Conservation (phyloP, 2,113 vertebrate species). For the Seriola quinqueradiata region DNA sequence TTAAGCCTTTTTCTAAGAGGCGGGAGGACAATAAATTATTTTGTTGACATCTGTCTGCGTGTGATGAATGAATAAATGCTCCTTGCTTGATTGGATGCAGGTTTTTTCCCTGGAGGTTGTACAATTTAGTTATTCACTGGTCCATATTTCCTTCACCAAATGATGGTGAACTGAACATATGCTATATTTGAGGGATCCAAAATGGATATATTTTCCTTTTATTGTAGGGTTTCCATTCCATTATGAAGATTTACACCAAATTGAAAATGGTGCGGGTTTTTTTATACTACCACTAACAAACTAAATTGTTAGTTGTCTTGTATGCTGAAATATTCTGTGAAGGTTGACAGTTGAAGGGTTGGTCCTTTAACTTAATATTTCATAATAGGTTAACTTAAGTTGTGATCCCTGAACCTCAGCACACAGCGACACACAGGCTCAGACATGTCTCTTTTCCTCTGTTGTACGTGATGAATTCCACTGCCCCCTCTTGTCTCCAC, state of each 20-base stretch:
- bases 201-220: not conserved
- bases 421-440: not conserved
- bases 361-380: not conserved
- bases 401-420: not conserved
- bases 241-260: not conserved
- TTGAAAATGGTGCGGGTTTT: not conserved
- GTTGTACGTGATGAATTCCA: slow-evolving; percentile 68
- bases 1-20: not conserved
- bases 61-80: not conserved
- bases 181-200: not conserved
- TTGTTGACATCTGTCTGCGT: not conserved
- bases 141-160: not conserved
- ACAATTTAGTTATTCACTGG: not conserved
- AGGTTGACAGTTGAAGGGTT: not conserved
- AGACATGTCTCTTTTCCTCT: slow-evolving; percentile 1
- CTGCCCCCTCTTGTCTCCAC: slow-evolving; percentile 12
- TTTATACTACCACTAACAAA: no score
- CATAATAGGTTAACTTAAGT: no score
- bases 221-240: not conserved
- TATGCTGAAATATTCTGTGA: not conserved
- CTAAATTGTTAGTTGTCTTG: no score
- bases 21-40: not conserved
- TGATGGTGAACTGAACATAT: not conserved
- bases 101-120: not conserved
- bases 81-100: not conserved